Base-by-base conservation (phyloP, 2,113 vertebrate genomes). In the Tamias sibiricus region DNA sequence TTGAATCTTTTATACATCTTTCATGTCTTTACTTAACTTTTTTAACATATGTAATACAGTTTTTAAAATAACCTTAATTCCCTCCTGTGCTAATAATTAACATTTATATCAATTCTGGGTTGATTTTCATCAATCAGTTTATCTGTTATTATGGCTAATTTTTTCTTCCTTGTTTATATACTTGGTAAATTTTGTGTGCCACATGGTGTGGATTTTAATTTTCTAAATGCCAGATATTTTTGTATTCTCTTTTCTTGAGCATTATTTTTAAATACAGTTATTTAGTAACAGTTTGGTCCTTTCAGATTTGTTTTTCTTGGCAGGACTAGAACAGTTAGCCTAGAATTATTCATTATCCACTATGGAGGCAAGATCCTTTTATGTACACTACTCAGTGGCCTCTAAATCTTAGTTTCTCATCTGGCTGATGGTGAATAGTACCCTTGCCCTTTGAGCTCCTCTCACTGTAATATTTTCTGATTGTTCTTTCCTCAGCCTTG, bases 51-150 rank as follows among this genome's bases (percentile, higher is more conserved):
- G 42, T 75, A 86, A 75, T 86, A 68, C 14, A 57, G 22, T 49
- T 92, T 88, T 57, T 66, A 30, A 64, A 88, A 42, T 92, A 79
- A 72, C 54, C 81, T 89, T 75, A 94, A 62, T 90, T 90, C 66
- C 8, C 9, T 88, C 88, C 6, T 84, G 52, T 88, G 74, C 47
- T 62, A 49, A 68, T 66, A 89, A 59, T 72, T 92, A 80, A 85
- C 64, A 84, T 52, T 30, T 64, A 13, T 13, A 4, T 62, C 49
- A 79, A 4, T 80, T 95, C 68, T 81, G 5, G 6, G 7, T 91
- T 90, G 26, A 40, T 64, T 95, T 76, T 49, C 64, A 4, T 76
- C 57, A 24, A 52, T 40, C 35, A 11, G 10, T 77, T 88, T 82
- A 28, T 89, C 37, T 95, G 8, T 52, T 83, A 20, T 59, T 54